phyloP scores from a whole-genome alignment of 2,113 vertebrate species.

The Solenodon paradoxus region DNA sequence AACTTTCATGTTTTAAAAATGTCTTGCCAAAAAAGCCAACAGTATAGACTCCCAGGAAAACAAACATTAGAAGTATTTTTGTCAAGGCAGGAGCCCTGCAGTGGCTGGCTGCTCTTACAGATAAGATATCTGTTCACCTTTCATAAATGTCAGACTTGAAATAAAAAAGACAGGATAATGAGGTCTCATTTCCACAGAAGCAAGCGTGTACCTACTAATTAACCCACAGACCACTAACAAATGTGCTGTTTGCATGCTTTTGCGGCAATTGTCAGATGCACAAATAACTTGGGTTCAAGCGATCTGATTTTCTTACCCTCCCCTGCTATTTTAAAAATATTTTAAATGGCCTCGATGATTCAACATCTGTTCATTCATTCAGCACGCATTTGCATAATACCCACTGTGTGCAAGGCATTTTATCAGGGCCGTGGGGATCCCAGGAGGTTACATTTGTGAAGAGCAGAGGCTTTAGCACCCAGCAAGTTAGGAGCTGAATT shows the following conservation, averaged over 20 bases:
- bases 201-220: slow-evolving; percentile 23
- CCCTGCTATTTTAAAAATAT: slow-evolving; percentile 48
- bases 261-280: not conserved
- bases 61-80: slow-evolving; percentile 33
- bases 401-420: not conserved
- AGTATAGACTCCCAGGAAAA: slow-evolving; percentile 47
- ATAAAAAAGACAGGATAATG: slow-evolving; percentile 63
- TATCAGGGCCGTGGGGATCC: rapidly evolving
- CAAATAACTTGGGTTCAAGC: not conserved
- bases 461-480: not conserved
- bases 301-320: not conserved
- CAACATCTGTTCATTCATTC: not conserved
- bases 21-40: slow-evolving; percentile 53
- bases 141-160: slow-evolving; percentile 66
- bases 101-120: slow-evolving; percentile 39
- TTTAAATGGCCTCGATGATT: slow-evolving; percentile 25
- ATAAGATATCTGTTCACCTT: slow-evolving; percentile 68
- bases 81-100: not conserved
- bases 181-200: slow-evolving; percentile 53
- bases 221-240: slow-evolving; percentile 34
- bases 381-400: not conserved
- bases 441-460: not conserved
- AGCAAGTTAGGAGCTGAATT: not conserved
- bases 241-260: not conserved
- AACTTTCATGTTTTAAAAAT: slow-evolving; percentile 43